Conservation (phyloP, 2,888 invertebrate genomes). For the Agriopis marginaria region DNA sequence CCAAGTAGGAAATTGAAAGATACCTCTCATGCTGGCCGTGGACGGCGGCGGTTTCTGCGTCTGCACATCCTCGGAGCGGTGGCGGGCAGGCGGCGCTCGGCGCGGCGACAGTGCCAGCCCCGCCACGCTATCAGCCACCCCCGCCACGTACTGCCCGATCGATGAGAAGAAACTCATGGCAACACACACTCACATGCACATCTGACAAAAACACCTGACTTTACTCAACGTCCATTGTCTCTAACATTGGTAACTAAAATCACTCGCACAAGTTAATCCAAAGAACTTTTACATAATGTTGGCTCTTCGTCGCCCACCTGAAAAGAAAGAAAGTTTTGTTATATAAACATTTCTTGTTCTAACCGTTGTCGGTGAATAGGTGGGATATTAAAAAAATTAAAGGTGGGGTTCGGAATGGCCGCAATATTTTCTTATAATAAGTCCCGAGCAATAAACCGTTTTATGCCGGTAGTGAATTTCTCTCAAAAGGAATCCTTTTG, state of each 20-base stretch:
- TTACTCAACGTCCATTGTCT: conserved; percentile 35
- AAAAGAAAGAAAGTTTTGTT: conserved; percentile 36
- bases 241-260: conserved; percentile 9
- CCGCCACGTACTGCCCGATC: conserved; percentile 94
- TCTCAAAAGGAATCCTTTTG: conserved; percentile 53
- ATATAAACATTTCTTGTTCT: conserved; percentile 23
- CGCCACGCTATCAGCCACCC: conserved; percentile 94
- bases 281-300: conserved; percentile 35
- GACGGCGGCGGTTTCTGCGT: conserved; percentile 73
- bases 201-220: background rate
- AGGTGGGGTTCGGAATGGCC: conserved; percentile 54
- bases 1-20: background rate
- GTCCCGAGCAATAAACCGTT: conserved; percentile 62
- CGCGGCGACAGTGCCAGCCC: conserved; percentile 92
- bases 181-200: conserved; percentile 45
- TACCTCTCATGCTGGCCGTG: conserved; percentile 75
- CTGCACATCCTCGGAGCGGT: conserved; percentile 86
- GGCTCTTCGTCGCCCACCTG: conserved; percentile 35
- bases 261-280: conserved; percentile 8
- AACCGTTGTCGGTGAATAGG: conserved; percentile 18
- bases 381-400: conserved; percentile 46
- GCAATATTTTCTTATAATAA: conserved; percentile 64
- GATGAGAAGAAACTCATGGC: conserved; percentile 95
- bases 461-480: conserved; percentile 57
- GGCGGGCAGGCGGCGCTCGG: conserved; percentile 89